Evolutionary conservation across 2,797 vertebrate genomes (phyloP), one percentile per base, ranked within the genome.

Genomic region (Gambusia yucatana): DNA sequence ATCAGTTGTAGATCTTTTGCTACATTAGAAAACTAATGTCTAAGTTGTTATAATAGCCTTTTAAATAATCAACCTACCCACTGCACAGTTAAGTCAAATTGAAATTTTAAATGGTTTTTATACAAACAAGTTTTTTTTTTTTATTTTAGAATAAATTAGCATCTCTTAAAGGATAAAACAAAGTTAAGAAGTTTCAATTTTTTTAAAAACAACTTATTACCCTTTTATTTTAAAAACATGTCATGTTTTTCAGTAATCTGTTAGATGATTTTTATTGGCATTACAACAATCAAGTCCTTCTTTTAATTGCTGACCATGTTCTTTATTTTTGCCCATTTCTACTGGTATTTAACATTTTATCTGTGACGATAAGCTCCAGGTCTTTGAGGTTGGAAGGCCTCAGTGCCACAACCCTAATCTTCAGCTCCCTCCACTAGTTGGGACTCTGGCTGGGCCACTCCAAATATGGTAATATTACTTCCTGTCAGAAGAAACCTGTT

Each of bases 1-100:
- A 79, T 87, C 82, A 75, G 70, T 39, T 78, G 39, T 69, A 81
- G 36, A 70, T 80, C 4, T 11, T 30, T 73, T 17, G 52, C 61
- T 73, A 75, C 41, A 39, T 73, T 75, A 43, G n/a, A 30, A 75
- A 57, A 59, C 75, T 72, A 39, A 52, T 0, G 0, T 69, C 59
- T 79, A 61, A 77, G 25, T 75, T 46, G 41, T 71, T 61, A 44
- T 44, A 33, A 7, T 63, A 67, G 46, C 46, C 73, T 67, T 72
- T n/a, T 70, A 43, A 83, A 80, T 63, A 8, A 82, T 72, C 73
- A 76, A 73, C 65, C 57, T 22, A 33, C 25, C 63, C 46, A 81
- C 78, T 78, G 67, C 70, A 52, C 50, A 8, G 41, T 79, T 77
- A 17, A 59, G 17, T 8, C 1, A 9, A 14, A 39, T 25, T 20